A percentile compares a stretch with the other conserved stretches of the same genome.
phyloP scores from a whole-genome alignment of 1,140 invertebrate genomes.

The Drosophila subobscura region DNA sequence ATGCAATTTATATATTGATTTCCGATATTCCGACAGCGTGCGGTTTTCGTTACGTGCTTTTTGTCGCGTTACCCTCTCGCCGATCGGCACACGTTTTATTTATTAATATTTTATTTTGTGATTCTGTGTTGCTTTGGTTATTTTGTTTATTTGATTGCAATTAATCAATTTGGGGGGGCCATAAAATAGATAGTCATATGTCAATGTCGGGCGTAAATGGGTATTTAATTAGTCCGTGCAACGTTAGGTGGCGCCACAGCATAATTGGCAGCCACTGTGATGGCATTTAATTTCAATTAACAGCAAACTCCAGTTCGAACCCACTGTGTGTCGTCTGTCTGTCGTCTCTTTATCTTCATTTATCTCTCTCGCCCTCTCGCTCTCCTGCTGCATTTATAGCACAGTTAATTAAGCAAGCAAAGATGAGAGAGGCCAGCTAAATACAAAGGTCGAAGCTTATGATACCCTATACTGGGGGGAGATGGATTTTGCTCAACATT shows the following conservation, averaged over 20 bases:
- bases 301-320: slow-evolving; percentile 34
- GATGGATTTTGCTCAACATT: too few relatives aligned
- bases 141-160: slow-evolving; percentile 44
- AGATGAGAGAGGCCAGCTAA: too few relatives aligned
- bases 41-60: slow-evolving; percentile 51
- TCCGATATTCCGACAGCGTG: slow-evolving; percentile 55
- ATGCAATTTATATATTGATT: slow-evolving; percentile 61
- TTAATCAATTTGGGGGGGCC: slow-evolving; percentile 66
- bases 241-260: slow-evolving; percentile 62
- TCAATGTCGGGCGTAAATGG: slow-evolving; percentile 59
- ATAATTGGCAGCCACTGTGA: slow-evolving; percentile 58
- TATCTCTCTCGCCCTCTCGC: neutral
- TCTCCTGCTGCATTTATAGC: slow-evolving; percentile 14
- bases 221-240: slow-evolving; percentile 60
- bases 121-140: slow-evolving; percentile 24
- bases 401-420: slow-evolving; percentile 64
- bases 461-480: too few relatives aligned
- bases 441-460: too few relatives aligned
- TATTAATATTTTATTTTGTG: slow-evolving; percentile 55
- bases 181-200: slow-evolving; percentile 52
- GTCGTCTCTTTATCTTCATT: neutral
- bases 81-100: slow-evolving; percentile 69
- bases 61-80: slow-evolving; percentile 52
- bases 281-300: slow-evolving; percentile 50
- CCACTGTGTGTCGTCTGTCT: too few relatives aligned